Evolutionary conservation across 2,797 vertebrate genomes (phyloP), one percentile per base, ranked within the genome.

Genomic region (Chaenodraco wilsoni): DNA sequence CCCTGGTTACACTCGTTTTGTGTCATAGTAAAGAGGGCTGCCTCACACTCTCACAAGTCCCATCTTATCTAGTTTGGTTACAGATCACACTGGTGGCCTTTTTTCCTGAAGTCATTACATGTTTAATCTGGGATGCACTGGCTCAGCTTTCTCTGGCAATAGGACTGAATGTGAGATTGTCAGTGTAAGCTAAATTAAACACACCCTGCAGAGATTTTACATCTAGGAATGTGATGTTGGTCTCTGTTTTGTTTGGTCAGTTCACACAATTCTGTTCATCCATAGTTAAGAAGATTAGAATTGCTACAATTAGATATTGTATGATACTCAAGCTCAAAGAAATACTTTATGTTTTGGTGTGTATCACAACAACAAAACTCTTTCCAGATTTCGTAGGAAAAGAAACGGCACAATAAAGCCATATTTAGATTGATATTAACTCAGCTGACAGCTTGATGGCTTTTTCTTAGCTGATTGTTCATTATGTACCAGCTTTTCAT

Each of bases 1-100:
- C 65, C 27, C 66, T 65, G 48, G 55, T 72, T 69, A 60, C 56
- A 67, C 68, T 21, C 19, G 49, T 65, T 74, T 45, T 66, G 14
- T 9, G 27, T 50, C 13, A 6, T 4, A 23, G 23, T 14, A 27
- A 52, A 59, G 55, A 48, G 10, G n/a, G 41, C 43, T 2, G 41
- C 8, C 51, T 78, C 63, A 78, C 57, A 33, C 27, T 64, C 65
- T 70, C 69, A 31, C 44, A 0, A 5, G 45, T 63, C 43, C 40
- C 43, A 40, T 63, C 3, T 58, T 9, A 67, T 33, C 13, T 37
- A 23, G 9, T 57, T 49, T 66, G 67, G 60, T 57, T 60, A 13
- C 13, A 37, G 9, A 63, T 48, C 19, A 8, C 44, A 63, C 51
- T 3, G 40, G 59, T 52, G 61, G 62, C 49, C 21, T 52, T 65